Evolutionary conservation across 2,797 vertebrate genomes (phyloP).

Genomic region (Fratercula arctica): DNA sequence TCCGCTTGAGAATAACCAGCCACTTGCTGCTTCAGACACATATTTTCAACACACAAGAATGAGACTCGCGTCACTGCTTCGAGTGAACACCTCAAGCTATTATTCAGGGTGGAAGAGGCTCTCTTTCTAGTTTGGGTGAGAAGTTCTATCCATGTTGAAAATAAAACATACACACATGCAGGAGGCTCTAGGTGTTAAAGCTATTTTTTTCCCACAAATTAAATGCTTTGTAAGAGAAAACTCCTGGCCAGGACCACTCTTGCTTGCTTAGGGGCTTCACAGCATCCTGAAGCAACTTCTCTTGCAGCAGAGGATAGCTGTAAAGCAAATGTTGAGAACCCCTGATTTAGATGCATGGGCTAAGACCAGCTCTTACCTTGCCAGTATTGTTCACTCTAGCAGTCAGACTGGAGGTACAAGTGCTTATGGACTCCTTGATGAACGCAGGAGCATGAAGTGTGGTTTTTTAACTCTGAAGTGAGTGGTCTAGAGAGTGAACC

Average conservation of each 20-base stretch:
- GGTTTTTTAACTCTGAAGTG: accelerated
- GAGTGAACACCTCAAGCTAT: neutral
- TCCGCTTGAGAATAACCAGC: neutral
- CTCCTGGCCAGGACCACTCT: neutral
- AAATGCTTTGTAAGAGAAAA: neutral
- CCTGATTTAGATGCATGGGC: neutral
- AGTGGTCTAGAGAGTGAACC: neutral
- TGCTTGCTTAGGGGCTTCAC: neutral
- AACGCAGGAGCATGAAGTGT: neutral
- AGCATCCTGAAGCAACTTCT: neutral
- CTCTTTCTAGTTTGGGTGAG: neutral
- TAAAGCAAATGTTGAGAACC: neutral
- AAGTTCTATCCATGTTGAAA: neutral
- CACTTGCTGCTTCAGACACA: neutral
- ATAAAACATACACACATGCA: neutral
- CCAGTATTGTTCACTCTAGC: neutral
- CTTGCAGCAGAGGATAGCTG: neutral
- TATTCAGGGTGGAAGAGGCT: neutral
- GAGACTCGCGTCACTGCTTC: neutral
- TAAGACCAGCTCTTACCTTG: neutral
- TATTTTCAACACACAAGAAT: neutral
- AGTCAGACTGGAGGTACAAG: neutral
- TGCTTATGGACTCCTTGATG: neutral
- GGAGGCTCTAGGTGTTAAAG: neutral
- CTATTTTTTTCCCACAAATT: neutral